Evolutionary conservation across 2,888 invertebrate species (phyloP).

Genomic region (Zhuqinia jingwanae): DNA sequence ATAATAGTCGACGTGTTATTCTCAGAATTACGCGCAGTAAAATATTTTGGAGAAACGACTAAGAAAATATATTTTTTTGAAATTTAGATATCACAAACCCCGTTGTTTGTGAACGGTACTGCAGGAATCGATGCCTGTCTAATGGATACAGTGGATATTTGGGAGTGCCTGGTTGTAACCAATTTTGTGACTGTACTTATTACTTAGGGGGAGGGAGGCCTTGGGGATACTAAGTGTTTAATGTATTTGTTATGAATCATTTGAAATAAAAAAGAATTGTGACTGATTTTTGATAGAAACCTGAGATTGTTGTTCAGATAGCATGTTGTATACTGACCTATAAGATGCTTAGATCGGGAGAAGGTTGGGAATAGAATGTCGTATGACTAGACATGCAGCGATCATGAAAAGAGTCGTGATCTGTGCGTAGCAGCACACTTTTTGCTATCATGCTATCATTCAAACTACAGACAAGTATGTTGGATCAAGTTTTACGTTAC

Average conservation of each 20-base stretch:
- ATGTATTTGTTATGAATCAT: not conserved
- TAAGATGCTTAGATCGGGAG: not conserved
- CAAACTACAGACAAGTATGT: not conserved
- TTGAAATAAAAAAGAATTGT: not conserved
- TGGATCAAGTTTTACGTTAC: not conserved
- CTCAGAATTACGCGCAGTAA: too few species aligned
- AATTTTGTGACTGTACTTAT: constrained; percentile 66
- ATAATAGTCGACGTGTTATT: too few species aligned
- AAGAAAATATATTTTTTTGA: not conserved
- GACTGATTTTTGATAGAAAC: not conserved
- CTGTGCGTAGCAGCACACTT: too few species aligned
- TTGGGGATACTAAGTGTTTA: too few species aligned
- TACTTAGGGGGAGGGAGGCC: constrained; percentile 28
- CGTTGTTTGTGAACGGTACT: constrained; percentile 53
- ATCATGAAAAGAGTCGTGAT: not conserved
- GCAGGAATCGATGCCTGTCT: constrained; percentile 50
- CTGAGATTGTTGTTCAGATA: not conserved
- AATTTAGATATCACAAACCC: constrained; percentile 52
- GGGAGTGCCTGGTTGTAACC: constrained; percentile 64
- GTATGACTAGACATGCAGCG: not conserved
- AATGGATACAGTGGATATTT: constrained; percentile 62
- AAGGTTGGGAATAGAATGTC: not conserved
- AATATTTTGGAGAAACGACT: too few species aligned
- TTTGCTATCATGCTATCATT: too few species aligned
- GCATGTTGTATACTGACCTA: not conserved